Base-by-base conservation (phyloP, 2,797 vertebrate genomes). In the Trematomus bernacchii region DNA sequence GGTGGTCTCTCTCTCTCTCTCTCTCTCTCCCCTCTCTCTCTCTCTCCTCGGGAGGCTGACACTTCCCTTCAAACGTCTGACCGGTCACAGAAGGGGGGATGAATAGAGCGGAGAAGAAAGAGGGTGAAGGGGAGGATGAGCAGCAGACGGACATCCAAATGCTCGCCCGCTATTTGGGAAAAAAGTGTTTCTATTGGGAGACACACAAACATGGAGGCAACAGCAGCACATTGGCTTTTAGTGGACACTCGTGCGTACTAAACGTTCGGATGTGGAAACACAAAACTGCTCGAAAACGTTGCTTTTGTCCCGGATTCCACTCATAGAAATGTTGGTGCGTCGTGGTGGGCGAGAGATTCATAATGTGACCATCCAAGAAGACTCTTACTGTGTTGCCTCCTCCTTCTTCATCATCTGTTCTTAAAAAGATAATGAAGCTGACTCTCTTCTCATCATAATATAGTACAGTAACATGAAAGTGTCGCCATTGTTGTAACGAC, bases 31-130 rank as follows among this genome's bases (percentile, higher is more conserved):
- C 54, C 71, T 33, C 46, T 15, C 58, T 44, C 21, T 47, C 14
- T n/a, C 76, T 75, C 89, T 85, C 89, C 75, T 87, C 61, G 71
- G 90, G 88, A 91, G 89, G 84, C 90, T 90, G 92, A 92, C 89
- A 85, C 86, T 88, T 91, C 84, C 71, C 91, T 91, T 92, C 87
- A 90, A 90, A 79, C 85, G 70, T 92, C 78, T 93, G 92, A 94
- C 91, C 92, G 83, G 65, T 87, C 90, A 88, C 85, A 92, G 92
- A 83, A 89, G 88, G 89, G 89, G 89, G 87, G 91, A 85, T 92
- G 90, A 89, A 90, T 90, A 70, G 85, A 88, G 74, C 43, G 66
- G 70, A 74, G 86, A 84, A 89, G 85, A 90, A 89, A 86, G 87
- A 75, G 71, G 77, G 62, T 60, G 76, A 86, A 76, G 84, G 83